These are phyloP conservation scores for Akabosia matsudoensis DNA, from an alignment of 1,140 invertebrate genomes.

Conservation along the genomic window DNA sequence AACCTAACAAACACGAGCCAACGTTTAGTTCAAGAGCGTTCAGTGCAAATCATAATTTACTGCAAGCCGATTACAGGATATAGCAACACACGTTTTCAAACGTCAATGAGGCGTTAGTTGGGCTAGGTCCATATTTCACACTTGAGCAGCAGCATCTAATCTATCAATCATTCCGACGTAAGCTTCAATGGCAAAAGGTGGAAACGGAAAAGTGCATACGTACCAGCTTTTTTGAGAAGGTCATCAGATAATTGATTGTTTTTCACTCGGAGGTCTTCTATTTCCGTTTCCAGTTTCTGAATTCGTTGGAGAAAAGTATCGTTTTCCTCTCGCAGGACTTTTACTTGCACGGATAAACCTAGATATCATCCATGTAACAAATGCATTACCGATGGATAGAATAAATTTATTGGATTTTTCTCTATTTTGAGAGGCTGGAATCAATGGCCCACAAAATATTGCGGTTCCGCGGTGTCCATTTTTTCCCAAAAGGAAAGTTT, in stretches of 20 bases:
- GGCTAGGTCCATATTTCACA: neutral
- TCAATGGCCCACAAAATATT: too few relatives aligned
- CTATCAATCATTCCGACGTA: too few relatives aligned
- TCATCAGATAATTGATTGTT: slow-evolving; percentile 41
- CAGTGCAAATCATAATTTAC: too few relatives aligned
- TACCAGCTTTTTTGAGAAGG: slow-evolving; percentile 42
- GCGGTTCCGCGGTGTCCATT: too few relatives aligned
- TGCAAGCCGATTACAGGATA: too few relatives aligned
- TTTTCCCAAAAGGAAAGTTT: too few relatives aligned
- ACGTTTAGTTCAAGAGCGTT: too few relatives aligned
- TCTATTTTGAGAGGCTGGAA: neutral
- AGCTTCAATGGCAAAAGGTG: neutral
- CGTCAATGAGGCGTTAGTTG: neutral
- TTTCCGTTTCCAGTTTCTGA: slow-evolving; percentile 34
- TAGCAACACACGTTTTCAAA: neutral
- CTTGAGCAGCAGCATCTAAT: too few relatives aligned
- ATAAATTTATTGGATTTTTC: too few relatives aligned
- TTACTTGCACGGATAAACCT: slow-evolving; percentile 40
- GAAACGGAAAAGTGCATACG: neutral
- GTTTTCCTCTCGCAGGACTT: slow-evolving; percentile 39
- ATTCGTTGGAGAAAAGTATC: slow-evolving; percentile 33
- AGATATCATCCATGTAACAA: neutral
- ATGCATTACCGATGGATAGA: too few relatives aligned
- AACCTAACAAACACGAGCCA: too few relatives aligned
- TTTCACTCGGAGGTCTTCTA: slow-evolving; percentile 32